Evolutionary conservation across 1,140 invertebrate genomes (phyloP).

Genomic region (Bombus confusus): DNA sequence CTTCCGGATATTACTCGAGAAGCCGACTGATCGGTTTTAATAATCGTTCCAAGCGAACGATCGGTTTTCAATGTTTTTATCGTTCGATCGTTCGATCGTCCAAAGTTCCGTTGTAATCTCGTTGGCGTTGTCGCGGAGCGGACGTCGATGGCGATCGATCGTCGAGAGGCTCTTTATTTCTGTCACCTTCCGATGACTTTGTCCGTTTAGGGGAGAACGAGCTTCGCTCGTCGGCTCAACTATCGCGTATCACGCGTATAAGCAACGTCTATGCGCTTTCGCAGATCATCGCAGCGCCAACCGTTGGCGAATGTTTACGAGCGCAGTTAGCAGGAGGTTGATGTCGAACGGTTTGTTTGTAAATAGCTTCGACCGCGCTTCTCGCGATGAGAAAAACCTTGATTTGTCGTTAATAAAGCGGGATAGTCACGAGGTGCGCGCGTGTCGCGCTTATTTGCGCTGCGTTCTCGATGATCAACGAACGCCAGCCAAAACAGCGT

Average conservation of each 20-base stretch:
- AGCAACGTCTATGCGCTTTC: neutral
- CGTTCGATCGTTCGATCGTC: constrained; percentile 29
- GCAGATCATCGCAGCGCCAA: neutral
- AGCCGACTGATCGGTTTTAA: neutral
- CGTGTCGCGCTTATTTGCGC: neutral
- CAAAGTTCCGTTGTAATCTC: constrained; percentile 51
- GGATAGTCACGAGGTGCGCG: neutral
- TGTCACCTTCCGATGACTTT: constrained; percentile 43
- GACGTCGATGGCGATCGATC: constrained; percentile 19
- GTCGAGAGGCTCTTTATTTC: constrained; percentile 7
- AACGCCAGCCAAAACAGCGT: too few relatives aligned
- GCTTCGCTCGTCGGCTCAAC: neutral
- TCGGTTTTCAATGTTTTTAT: constrained; percentile 1
- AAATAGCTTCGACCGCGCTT: constrained; percentile 41
- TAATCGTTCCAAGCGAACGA: neutral
- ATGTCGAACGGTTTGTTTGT: constrained; percentile 53
- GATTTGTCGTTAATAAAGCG: neutral
- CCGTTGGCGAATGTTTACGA: neutral
- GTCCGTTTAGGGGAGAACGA: neutral
- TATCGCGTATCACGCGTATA: constrained; percentile 7
- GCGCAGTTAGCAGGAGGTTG: neutral
- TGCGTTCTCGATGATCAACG: too few relatives aligned
- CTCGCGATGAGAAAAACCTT: neutral
- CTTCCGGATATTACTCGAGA: neutral
- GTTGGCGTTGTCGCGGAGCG: neutral